Percentiles rank a stretch among this genome's conserved stretches.
phyloP scores from a whole-genome alignment of 1,140 invertebrate genomes.

The Anadara kagoshimensis region DNA sequence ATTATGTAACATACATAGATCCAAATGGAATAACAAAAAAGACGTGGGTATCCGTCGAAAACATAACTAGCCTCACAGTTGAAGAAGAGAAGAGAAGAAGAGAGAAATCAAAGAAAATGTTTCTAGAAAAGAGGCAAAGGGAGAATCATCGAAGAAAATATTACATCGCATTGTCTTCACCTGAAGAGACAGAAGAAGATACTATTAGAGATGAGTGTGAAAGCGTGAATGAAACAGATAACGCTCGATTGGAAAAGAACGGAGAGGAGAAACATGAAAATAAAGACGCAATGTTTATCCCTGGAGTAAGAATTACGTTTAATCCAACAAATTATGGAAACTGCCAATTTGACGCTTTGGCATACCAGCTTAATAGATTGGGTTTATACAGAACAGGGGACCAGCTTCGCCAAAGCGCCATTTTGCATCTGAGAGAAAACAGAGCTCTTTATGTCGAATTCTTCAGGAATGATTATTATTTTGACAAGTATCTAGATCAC shows the following conservation, averaged over 20 bases:
- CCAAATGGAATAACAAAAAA: not conserved
- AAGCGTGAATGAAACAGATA: too few species aligned
- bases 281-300: not conserved
- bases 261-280: not conserved
- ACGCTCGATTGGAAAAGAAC: too few species aligned
- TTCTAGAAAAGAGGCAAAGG: conserved; percentile 2
- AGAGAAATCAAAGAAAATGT: conserved; percentile 2
- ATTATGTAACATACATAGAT: not conserved
- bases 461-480: too few species aligned
- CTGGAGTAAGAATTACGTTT: conserved; percentile 3
- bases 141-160: conserved; percentile 12
- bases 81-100: conserved; percentile 9
- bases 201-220: not conserved
- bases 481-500: too few species aligned
- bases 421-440: too few species aligned
- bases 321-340: conserved; percentile 13
- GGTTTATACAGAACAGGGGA: too few species aligned
- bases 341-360: conserved; percentile 15
- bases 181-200: not conserved
- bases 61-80: not conserved
- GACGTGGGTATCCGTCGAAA: not conserved
- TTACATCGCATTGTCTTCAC: conserved; percentile 1
- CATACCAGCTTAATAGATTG: too few species aligned
- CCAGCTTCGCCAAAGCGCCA: too few species aligned
- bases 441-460: too few species aligned